Base-by-base conservation (phyloP, 2,888 invertebrate species). In the Acrobasis repandana region DNA sequence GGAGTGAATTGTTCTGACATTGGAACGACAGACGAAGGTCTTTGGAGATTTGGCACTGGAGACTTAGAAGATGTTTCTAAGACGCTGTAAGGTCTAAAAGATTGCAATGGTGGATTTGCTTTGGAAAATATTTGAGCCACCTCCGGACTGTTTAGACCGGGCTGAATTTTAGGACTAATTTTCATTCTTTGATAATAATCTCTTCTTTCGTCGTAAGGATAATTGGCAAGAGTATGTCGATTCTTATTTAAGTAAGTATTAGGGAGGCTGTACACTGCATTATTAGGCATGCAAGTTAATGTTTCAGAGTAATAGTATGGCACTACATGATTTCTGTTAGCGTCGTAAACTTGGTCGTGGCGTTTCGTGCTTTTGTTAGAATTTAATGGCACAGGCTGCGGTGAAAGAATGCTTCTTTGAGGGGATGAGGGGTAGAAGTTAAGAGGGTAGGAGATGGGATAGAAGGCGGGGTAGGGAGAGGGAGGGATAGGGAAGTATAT, bases 401-500 rank as follows among this genome's bases (percentile, higher is more conserved):
- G 87, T 65, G 88, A 84, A 65, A 84, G 85, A 65, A 83, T 69
- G 18, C 84, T 81, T 51, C 85, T 74, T 61, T 81, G 83, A 0
- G 83, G 81, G 5, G 85, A 80, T 65, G 83, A 83, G 18, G 84
- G 85, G 71, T 88, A 88, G 75, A 83, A 94, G 93, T 81, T 92
- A 70, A 93, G 82, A 34, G 93, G 93, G 74, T 90, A 88, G 68
- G 88, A 90, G 61, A 88, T 86, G 36, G 85, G 91, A 71, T 90
- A 86, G 73, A 88, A 85, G 74, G 90, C 86, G 56, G 92, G 88
- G 75, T 88, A 88, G 0, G 88, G 85, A 66, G 90, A 88, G 51
- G 89, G 86, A 20, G 91, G 88, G 68, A 92, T 85, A 20, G 95
- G 94, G 76, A 95, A 94, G 90, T 94, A 95, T 84, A 95, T 93